phyloP scores from a whole-genome alignment of 2,113 vertebrate species.

The Pholis gunnellus region DNA sequence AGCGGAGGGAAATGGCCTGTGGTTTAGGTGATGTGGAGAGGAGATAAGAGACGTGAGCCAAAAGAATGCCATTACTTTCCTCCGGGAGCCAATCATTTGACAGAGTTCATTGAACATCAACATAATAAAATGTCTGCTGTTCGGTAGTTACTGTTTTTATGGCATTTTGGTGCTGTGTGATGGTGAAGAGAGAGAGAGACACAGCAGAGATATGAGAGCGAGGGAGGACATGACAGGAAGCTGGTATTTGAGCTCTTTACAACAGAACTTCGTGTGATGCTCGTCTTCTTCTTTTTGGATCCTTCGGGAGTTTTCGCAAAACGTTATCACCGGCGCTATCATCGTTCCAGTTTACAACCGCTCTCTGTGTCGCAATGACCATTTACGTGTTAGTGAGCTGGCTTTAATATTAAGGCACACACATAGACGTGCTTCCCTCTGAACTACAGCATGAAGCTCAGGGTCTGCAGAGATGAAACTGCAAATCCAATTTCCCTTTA shows the following conservation, averaged over 20 bases:
- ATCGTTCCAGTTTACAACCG: not conserved
- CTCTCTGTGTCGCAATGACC: not conserved
- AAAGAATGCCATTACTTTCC: conserved; percentile 16
- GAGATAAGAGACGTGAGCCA: conserved; percentile 17
- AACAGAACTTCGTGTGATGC: not conserved
- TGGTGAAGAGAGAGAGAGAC: conserved; percentile 4
- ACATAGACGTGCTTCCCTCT: conserved; percentile 30
- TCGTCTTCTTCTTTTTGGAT: not conserved
- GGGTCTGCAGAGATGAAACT: conserved; percentile 38
- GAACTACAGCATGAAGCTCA: conserved; percentile 21
- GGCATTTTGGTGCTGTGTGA: conserved; percentile 16
- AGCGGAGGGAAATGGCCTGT: conserved; percentile 43
- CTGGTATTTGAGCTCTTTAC: not conserved
- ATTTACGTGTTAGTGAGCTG: not conserved
- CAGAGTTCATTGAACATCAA: conserved; percentile 43
- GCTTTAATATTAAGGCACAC: conserved; percentile 31
- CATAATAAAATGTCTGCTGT: conserved; percentile 30
- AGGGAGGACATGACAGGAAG: conserved; percentile 2
- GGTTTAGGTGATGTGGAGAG: conserved; percentile 14
- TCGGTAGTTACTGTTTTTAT: conserved; percentile 36
- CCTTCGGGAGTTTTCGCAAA: conserved; percentile 12
- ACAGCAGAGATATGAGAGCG: not conserved
- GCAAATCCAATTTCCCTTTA: conserved; percentile 56
- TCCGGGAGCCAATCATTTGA: conserved; percentile 42
- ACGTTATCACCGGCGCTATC: not conserved